Evolutionary conservation across 2,888 invertebrate species (phyloP).

Genomic region (Campoplex nolae): DNA sequence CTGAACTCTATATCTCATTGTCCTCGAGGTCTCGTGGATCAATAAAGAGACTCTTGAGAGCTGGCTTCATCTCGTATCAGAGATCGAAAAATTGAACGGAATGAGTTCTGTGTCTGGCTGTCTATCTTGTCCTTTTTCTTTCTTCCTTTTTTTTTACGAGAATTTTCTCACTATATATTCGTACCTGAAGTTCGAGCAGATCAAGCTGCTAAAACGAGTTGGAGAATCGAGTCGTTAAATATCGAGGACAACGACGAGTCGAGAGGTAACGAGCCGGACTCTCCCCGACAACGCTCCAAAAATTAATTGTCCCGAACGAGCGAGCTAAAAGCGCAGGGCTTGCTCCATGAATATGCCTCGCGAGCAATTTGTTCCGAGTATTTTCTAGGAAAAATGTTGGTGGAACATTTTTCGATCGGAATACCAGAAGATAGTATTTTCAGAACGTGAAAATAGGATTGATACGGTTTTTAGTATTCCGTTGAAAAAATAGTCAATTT

Average conservation of each 20-base stretch:
- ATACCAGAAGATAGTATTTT: background rate
- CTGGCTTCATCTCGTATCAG: constrained; percentile 19
- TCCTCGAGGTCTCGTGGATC: constrained; percentile 41
- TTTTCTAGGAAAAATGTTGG: constrained; percentile 24
- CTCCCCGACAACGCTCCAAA: constrained; percentile 48
- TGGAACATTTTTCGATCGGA: constrained; percentile 2
- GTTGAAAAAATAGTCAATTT: background rate
- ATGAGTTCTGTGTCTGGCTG: background rate
- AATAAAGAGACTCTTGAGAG: constrained; percentile 54
- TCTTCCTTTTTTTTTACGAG: background rate
- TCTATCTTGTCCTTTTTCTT: background rate
- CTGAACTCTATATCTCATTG: constrained; percentile 44
- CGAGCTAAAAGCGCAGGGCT: constrained; percentile 34
- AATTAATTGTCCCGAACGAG: constrained; percentile 62
- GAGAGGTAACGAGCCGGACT: constrained; percentile 59
- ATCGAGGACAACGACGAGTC: constrained; percentile 54
- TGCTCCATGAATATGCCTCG: constrained; percentile 17
- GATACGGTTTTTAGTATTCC: background rate
- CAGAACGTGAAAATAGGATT: background rate
- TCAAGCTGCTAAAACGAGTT: constrained; percentile 40
- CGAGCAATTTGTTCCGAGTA: constrained; percentile 34
- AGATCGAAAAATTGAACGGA: constrained; percentile 25
- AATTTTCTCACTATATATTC: constrained; percentile 28
- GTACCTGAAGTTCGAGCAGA: constrained; percentile 20
- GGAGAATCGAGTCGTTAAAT: constrained; percentile 63